Evolutionary conservation across 2,888 invertebrate genomes (phyloP), one percentile per base, ranked within the genome.

Genomic region (Palloptera scutellata): DNA sequence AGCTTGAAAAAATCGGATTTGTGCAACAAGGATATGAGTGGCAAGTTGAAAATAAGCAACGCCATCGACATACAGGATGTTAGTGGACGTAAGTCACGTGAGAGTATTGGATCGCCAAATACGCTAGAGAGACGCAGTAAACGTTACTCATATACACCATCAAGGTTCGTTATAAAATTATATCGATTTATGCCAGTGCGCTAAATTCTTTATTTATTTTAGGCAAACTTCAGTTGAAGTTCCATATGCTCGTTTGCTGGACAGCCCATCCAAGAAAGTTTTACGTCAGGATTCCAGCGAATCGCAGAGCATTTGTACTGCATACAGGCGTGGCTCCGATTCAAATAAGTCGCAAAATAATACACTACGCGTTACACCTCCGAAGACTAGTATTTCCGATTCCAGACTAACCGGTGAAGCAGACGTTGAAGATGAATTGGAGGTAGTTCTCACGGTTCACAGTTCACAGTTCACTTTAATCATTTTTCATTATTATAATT

Each of bases 331-430:
- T 84, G 83, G 87, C 15, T 83, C 83, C 75, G 77, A 86, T 86
- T 76, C 82, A 1, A 76, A 78, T 45, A 80, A 78, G 59, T 71
- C 75, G 11, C 78, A 78, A 60, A 75, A 69, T 48, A 74, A 75
- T 61, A 74, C 80, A 48, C 60, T 85, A 45, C 87, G 86, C 58
- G 87, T 89, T 5, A 88, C 89, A n/a, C 82, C 86, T n/a, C 91
- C 91, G 0, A 94, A 95, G 79, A 94, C 93, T 73, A 94, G 94
- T 80, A 90, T 91, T 3, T 95, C 94, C 0, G 95, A 95, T 84
- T 94, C 95, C 0, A 92, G 92, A 82, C 84, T 95, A 68, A 93
- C 94, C 0, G 89, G 94, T 0, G 94, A 92, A 81, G 92, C 91
- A 81, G 76, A 80, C 17, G 86, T 86, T 43, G 86, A 83, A 64